Evolutionary conservation across 2,797 vertebrate species (phyloP).

Genomic region (Micropoecilia bifurca): DNA sequence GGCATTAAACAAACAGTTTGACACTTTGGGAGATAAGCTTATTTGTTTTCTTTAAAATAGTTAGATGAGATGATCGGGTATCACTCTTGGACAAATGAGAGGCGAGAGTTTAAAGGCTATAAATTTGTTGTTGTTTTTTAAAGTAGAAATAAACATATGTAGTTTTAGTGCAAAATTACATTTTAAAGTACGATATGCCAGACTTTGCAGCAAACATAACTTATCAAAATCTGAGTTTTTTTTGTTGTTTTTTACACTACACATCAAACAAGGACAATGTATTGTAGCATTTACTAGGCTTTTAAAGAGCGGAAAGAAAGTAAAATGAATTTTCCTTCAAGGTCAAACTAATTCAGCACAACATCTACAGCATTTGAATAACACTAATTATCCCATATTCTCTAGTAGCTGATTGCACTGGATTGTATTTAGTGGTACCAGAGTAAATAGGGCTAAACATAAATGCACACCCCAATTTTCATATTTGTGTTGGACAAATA

Average conservation of each 20-base stretch:
- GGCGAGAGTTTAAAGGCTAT: background rate
- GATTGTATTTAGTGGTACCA: background rate
- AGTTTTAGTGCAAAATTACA: background rate
- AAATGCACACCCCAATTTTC: background rate
- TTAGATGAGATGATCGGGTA: background rate
- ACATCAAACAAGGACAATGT: background rate
- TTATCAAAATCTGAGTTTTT: too few species aligned
- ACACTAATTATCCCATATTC: background rate
- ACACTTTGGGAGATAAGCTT: conserved; percentile 39
- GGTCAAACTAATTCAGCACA: background rate
- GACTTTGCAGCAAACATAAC: background rate
- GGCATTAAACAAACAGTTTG: conserved; percentile 41
- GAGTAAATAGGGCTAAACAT: background rate
- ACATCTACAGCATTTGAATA: background rate
- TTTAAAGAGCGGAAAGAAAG: background rate
- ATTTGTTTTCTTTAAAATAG: conserved; percentile 14
- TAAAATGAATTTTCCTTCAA: background rate
- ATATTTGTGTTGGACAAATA: background rate
- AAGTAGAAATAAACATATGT: background rate
- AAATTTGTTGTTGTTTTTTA: background rate
- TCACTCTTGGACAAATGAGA: background rate
- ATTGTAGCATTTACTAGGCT: background rate
- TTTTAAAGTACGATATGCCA: background rate
- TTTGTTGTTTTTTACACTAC: background rate
- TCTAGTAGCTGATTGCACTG: background rate